Conservation (phyloP, 2,888 invertebrate genomes). For the Dorcus parallelipipedus region DNA sequence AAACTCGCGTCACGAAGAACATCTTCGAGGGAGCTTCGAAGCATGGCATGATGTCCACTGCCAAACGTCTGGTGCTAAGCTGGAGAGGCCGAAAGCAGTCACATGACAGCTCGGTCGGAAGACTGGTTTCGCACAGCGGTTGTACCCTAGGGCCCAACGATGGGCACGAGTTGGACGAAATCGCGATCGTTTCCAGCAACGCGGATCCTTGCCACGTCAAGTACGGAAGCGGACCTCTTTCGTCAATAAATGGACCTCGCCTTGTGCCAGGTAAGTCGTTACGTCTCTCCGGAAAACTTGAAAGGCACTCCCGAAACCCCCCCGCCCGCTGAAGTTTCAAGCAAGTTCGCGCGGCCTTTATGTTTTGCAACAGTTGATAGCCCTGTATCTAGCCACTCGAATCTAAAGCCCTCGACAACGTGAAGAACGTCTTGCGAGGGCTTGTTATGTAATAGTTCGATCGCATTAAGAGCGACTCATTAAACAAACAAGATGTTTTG, state of each 20-base stretch:
- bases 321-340: background rate
- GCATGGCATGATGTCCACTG: conserved; percentile 57
- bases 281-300: no score
- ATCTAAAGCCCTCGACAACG: no score
- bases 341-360: no score
- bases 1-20: no score
- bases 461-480: no score
- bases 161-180: conserved; percentile 62
- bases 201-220: conserved; percentile 55
- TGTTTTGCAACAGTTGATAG: no score
- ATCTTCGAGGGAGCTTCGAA: background rate
- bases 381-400: no score
- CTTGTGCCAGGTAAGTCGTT: conserved; percentile 53
- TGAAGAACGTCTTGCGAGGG: no score
- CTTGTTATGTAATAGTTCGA: no score
- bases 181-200: conserved; percentile 62
- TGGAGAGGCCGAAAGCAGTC: conserved; percentile 60
- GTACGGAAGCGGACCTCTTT: conserved; percentile 56
- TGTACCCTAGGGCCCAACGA: conserved; percentile 34
- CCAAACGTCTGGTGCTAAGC: conserved; percentile 61
- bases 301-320: conserved; percentile 1
- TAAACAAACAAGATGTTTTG: no score
- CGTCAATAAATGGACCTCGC: conserved; percentile 59
- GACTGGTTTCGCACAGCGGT: conserved; percentile 48
- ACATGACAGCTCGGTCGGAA: conserved; percentile 51